phyloP scores from a whole-genome alignment of 2,888 invertebrate species.

The Leptopterna dolabrata region DNA sequence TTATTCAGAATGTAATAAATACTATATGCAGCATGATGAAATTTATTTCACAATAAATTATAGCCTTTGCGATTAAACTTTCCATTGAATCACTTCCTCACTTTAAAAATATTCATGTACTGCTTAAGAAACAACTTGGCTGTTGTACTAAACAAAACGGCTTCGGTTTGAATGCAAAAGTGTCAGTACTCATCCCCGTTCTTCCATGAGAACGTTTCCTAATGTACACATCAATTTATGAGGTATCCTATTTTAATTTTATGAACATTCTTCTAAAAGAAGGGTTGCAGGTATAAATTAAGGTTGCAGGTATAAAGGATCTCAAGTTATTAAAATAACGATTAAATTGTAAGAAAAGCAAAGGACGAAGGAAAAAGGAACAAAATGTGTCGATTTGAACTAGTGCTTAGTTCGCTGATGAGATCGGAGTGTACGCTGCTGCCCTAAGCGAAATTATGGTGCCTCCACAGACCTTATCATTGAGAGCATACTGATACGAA shows the following conservation, averaged over 20 bases:
- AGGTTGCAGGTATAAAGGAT: neutral
- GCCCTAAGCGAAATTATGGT: neutral
- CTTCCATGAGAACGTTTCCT: neutral
- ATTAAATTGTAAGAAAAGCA: neutral
- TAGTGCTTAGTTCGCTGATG: conserved; percentile 10
- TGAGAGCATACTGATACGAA: too few species aligned
- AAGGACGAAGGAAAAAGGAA: neutral
- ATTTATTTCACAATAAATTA: neutral
- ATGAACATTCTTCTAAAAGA: neutral
- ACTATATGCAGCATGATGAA: conserved; percentile 47
- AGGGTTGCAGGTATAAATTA: neutral
- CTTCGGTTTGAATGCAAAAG: neutral
- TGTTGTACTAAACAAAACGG: neutral
- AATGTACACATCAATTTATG: neutral
- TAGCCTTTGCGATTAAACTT: neutral
- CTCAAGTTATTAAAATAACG: neutral
- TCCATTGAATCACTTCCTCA: neutral
- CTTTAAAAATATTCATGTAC: neutral
- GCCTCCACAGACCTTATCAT: neutral
- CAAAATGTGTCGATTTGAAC: conserved; percentile 30
- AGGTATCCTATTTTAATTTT: neutral
- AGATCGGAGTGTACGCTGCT: conserved; percentile 22
- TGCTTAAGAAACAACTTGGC: neutral
- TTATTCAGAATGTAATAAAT: conserved; percentile 48
- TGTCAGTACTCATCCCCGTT: neutral